Base-by-base conservation (phyloP, 2,888 invertebrate genomes). In the Chrysodeixis includens region DNA sequence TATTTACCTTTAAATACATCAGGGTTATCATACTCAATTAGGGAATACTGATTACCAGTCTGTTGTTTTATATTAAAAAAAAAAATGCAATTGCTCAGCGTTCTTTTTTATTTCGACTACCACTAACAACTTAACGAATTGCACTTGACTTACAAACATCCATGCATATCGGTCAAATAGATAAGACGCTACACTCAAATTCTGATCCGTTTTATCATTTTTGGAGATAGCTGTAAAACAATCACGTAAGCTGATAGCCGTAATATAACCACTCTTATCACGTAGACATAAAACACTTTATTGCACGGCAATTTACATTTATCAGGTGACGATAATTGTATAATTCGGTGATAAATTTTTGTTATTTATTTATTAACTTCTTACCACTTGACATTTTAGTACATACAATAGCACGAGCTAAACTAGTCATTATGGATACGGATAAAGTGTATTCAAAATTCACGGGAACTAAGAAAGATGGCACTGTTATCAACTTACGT, bases 361-460 rank as follows among this genome's bases (percentile, higher is more conserved):
- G 7, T 40, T 26, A 26, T 26, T 26, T 26, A 26, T 26, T 26
- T 26, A 26, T 26, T 26, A 26, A 26, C 26, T 26, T 26, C 26
- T 26, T 26, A 4, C 6, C 26, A 26, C 26, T 26, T 40, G 40
- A 40, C 40, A 40, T 40, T 40, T 14, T 40, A n/a, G 14, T 35
- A 40, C 40, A 35, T 5, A 40, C 14, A n/a, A 5, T n/a, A 40
- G 7, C 4, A 40, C 40, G 14, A 5, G 40, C 6, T n/a, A n/a
- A 10, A 12, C n/a, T 40, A 40, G 40, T n/a, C 40, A 40, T n/a
- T n/a, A 49, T 49, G 4, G 30, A 9, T 5, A 8, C 49, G 20
- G 26, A 7, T 0, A 75, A 67, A 80, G 61, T 72, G 16, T 80
- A 78, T 75, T 70, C 71, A 1, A 70, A 70, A 56, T 77, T 80